Percentiles rank a stretch among this genome's conserved stretches.
Conservation (phyloP, 1,140 invertebrate genomes). For the Pogonomyrmex barbatus region DNA sequence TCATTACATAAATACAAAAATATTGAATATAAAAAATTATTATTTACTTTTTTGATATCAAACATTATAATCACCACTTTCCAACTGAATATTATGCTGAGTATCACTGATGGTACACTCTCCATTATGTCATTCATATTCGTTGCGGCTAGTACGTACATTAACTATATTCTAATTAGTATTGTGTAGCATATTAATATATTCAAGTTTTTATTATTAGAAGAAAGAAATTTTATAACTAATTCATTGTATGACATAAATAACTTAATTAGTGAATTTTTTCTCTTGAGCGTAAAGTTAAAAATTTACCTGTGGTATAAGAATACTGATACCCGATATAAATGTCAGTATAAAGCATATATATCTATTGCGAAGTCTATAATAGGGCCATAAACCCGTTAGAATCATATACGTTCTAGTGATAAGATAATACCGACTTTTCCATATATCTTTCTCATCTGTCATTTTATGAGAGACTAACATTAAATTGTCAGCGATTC, state of each 20-base stretch:
- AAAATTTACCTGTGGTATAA: conserved; percentile 38
- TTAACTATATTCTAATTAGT: conserved; percentile 1
- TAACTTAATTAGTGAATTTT: neutral
- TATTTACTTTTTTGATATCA: conserved; percentile 1
- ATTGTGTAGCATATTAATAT: neutral
- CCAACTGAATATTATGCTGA: conserved; percentile 25
- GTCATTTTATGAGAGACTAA: conserved; percentile 21
- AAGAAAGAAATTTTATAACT: neutral
- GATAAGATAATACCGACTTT: conserved; percentile 20
- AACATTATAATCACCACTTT: conserved; percentile 15
- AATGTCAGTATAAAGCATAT: conserved; percentile 27
- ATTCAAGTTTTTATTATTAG: neutral
- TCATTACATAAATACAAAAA: neutral
- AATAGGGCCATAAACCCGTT: conserved; percentile 27
- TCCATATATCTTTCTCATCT: conserved; percentile 31
- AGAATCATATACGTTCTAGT: conserved; percentile 12
- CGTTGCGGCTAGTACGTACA: neutral
- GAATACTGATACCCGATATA: conserved; percentile 27
- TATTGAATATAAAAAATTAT: neutral
- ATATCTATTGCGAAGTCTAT: conserved; percentile 11
- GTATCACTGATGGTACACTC: neutral
- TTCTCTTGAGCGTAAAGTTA: neutral
- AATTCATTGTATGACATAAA: neutral
- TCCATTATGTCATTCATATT: conserved; percentile 12
- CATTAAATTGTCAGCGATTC: conserved; percentile 26